Base-by-base conservation (phyloP, 2,888 invertebrate genomes). In the Aelia acuminata region DNA sequence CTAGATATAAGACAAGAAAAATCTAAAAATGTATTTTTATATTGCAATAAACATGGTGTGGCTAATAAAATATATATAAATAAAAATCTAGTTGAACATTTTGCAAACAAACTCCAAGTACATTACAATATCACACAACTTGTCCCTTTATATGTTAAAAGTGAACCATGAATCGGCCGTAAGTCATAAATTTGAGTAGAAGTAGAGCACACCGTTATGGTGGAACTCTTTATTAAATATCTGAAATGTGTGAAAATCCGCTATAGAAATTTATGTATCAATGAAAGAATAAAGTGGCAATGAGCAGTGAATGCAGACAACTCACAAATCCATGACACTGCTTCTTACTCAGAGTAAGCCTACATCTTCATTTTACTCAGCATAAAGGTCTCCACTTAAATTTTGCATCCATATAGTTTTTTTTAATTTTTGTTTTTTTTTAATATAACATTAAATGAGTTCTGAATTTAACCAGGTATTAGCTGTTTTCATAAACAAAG, bases 1-100 rank as follows among this genome's bases (percentile, higher is more conserved):
- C 50, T 84, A 49, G n/a, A 84, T 84, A 26, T 84, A 84, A 84
- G 84, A 47, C 18, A 13, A 26, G 26, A 84, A 48, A 84, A 49
- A 84, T 26, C 0, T 49, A 49, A 50, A 84, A 49, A 84, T 26
- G 4, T 49, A 49, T 35, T 35, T 43, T 31, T 43, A 39, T 80
- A 43, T 5, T n/a, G 43, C 5, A n/a, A 47, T 80, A 80, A n/a
- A 80, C 43, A 4, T 43, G 43, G 11, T 80, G n/a, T 39, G n/a
- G 13, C 43, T 43, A 20, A 5, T 3, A 47, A 43, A n/a, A 43
- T 43, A 15, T 31, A 70, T 4, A 43, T 22, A n/a, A 75, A 75
- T 8, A 39, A n/a, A 80, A 43, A 80, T 0, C 13, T 2, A 20
- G 22, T 4, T 39, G 39, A 39, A 39, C 35, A 39, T n/a, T 39